Base-by-base conservation (phyloP, 2,888 invertebrate genomes). In the Eustalomyia histrio region DNA sequence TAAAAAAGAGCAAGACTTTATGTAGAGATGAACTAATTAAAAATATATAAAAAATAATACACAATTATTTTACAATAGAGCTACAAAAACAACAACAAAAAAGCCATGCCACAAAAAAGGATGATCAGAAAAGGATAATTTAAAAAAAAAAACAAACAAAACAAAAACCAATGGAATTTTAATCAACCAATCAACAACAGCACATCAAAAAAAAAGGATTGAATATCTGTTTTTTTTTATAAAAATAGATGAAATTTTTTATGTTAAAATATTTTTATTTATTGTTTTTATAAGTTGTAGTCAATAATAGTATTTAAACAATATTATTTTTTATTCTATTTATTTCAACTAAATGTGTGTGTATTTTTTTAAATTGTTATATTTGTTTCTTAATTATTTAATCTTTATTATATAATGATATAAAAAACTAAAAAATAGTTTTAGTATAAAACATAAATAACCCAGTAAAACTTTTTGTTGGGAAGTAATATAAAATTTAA, bases 131-230 rank as follows among this genome's bases (percentile, higher is more conserved):
- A 58, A 60, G 68, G 55, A 76, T 64, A 61, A 55, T 76, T 72
- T 58, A 53, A 35, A 65, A 33, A 21, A 64, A 57, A n/a, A 57
- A n/a, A 50, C 14, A 33, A 67, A 21, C n/a, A 35, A 65, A 69
- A 55, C 12, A 35, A 65, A 43, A 58, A 10, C 47, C 17, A 55
- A 73, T 72, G 69, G 60, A 81, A 74, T 69, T 65, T 60, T 60
- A 72, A 73, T 69, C 64, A 52, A 53, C 65, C 58, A 55, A 69
- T 69, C 74, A 58, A 65, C 74, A 58, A 65, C 73, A 69, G 7
- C 69, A 29, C 61, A 63, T n/a, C 69, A 55, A 9, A 17, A 67
- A 55, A 17, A 29, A 68, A 52, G 24, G 21, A 60, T 58, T 33
- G 17, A 61, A 74, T 75, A 50, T 60, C 53, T n/a, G 3, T 16